These are phyloP conservation scores for Machimus atricapillus DNA, from an alignment of 2,888 invertebrate genomes.

Conservation along the genomic window DNA sequence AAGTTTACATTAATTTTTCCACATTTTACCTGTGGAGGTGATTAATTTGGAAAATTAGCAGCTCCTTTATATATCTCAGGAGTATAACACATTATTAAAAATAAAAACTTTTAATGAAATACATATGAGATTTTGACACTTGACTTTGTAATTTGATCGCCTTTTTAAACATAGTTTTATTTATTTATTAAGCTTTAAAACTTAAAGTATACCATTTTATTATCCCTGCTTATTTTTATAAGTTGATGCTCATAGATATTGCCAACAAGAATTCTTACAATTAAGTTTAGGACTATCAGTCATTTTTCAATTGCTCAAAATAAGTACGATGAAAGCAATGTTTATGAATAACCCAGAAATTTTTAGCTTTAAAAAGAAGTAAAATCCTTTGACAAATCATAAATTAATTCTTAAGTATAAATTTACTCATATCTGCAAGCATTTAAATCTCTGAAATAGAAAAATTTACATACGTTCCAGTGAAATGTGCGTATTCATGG, in stretches of 20 bases:
- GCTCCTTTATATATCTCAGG: not conserved
- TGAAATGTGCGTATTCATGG: constrained; percentile 47
- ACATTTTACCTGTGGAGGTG: no score
- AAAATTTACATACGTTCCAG: not conserved
- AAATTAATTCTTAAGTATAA: not conserved
- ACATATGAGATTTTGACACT: no score
- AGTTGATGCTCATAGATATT: not conserved
- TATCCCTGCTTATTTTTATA: no score
- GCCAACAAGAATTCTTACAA: not conserved
- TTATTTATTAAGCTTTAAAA: no score
- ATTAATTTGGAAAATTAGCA: no score
- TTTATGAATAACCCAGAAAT: not conserved
- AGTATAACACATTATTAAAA: not conserved
- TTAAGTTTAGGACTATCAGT: not conserved
- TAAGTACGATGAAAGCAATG: not conserved
- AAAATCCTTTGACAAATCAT: not conserved
- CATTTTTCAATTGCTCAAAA: not conserved
- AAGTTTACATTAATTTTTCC: no score
- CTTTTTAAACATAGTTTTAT: no score
- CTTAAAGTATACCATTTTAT: no score
- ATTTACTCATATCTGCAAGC: not conserved
- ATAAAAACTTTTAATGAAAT: not conserved
- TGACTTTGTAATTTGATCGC: no score
- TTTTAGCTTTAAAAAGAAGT: not conserved
- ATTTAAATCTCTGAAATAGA: not conserved